Percentiles rank a stretch among this genome's conserved stretches.
phyloP scores from a whole-genome alignment of 2,113 vertebrate genomes.

The Callipepla californica region DNA sequence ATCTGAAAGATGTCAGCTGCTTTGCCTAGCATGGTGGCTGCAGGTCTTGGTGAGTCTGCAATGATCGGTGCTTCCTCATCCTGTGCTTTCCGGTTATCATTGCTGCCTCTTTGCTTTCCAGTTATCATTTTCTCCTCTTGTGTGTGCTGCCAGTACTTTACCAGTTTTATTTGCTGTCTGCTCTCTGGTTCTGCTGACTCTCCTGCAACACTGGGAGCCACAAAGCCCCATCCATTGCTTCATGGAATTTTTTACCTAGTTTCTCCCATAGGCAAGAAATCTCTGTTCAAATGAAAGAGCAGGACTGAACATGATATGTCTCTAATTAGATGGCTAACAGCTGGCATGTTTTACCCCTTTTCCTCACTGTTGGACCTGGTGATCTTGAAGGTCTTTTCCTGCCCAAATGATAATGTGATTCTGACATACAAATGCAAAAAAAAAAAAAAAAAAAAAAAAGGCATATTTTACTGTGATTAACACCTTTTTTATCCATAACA shows the following conservation, averaged over 20 bases:
- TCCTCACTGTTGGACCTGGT: neutral
- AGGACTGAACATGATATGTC: neutral
- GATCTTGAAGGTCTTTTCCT: neutral
- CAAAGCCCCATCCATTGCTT: neutral
- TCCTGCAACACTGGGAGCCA: accelerated
- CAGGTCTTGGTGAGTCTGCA: neutral
- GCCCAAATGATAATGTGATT: neutral
- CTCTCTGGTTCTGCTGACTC: neutral
- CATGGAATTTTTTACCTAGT: neutral
- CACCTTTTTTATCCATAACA: neutral
- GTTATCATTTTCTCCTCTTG: neutral
- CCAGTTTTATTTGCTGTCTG: neutral
- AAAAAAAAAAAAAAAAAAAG: neutral
- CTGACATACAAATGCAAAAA: neutral
- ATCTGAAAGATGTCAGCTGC: neutral
- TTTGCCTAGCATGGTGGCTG: neutral
- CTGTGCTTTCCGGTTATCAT: neutral
- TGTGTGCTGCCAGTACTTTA: neutral
- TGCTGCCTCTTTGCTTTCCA: neutral
- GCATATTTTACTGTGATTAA: neutral
- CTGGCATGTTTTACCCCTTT: neutral
- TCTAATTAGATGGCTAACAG: neutral
- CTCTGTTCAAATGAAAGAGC: neutral
- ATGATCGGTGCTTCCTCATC: neutral
- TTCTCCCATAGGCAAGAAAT: neutral